phyloP scores from a whole-genome alignment of 1,140 invertebrate genomes.

The Drosophila miranda region DNA sequence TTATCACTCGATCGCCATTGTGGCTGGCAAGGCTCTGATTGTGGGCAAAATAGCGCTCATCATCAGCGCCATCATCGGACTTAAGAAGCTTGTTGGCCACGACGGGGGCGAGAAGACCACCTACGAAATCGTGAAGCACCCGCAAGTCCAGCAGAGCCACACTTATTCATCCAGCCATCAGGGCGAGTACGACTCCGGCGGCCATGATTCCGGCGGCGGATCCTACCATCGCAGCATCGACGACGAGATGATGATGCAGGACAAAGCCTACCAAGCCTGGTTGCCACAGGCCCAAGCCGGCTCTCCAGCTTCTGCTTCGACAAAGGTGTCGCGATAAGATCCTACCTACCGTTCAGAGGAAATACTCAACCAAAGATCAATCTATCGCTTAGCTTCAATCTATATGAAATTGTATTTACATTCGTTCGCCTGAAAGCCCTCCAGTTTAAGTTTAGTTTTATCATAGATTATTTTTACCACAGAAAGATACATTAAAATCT shows the following conservation, averaged over 20 bases:
- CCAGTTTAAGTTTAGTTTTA: slow-evolving; percentile 62
- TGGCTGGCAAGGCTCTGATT: slow-evolving; percentile 88
- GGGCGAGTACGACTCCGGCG: slow-evolving; percentile 86
- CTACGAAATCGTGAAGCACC: slow-evolving; percentile 92
- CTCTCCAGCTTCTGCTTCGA: slow-evolving; percentile 14
- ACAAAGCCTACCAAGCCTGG: slow-evolving; percentile 85
- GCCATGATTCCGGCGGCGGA: slow-evolving; percentile 83
- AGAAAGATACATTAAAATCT: slow-evolving; percentile 29
- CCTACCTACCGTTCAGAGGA: neutral
- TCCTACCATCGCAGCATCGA: slow-evolving; percentile 86
- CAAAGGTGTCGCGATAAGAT: slow-evolving; percentile 56
- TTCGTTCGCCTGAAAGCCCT: slow-evolving; percentile 48
- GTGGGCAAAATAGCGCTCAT: slow-evolving; percentile 86
- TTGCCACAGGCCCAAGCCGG: slow-evolving; percentile 53
- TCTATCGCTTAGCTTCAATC: slow-evolving; percentile 60
- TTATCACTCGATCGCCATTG: slow-evolving; percentile 88
- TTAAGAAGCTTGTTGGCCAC: slow-evolving; percentile 88
- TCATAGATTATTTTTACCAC: slow-evolving; percentile 60
- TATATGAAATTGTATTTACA: slow-evolving; percentile 69
- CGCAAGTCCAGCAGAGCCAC: slow-evolving; percentile 89
- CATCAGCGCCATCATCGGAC: slow-evolving; percentile 88
- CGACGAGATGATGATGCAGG: slow-evolving; percentile 84
- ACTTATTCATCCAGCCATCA: slow-evolving; percentile 89
- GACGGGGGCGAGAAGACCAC: slow-evolving; percentile 89
- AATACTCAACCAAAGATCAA: slow-evolving; percentile 64